These are phyloP conservation scores for Camponotus fellah DNA, from an alignment of 2,888 invertebrate species.

Conservation along the genomic window DNA sequence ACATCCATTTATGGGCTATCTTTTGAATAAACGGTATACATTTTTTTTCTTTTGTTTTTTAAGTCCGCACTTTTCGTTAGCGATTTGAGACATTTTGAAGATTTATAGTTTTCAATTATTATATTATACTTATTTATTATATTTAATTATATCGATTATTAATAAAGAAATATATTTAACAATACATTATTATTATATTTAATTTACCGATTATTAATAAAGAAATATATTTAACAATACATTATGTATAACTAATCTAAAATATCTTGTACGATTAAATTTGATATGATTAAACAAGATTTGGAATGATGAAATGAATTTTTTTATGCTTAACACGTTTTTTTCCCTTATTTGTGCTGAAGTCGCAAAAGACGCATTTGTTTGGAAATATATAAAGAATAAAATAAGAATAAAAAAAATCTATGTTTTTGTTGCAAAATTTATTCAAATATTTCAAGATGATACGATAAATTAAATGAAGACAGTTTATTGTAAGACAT, in stretches of 20 bases:
- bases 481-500: not conserved
- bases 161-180: conserved; percentile 27
- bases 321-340: not conserved
- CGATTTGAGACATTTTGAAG: conserved; percentile 9
- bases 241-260: not conserved
- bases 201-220: conserved; percentile 42
- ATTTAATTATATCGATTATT: conserved; percentile 46
- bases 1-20: conserved; percentile 28
- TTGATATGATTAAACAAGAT: not conserved
- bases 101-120: conserved; percentile 35
- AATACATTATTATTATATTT: too few species aligned
- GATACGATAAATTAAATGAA: not conserved
- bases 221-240: conserved; percentile 27
- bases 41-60: conserved; percentile 5
- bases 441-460: not conserved
- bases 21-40: conserved; percentile 24
- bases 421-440: not conserved
- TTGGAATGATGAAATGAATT: not conserved
- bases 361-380: not conserved
- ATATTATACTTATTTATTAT: too few species aligned
- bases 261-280: conserved; percentile 15
- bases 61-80: conserved; percentile 17
- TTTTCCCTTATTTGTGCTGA: not conserved
- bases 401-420: not conserved
- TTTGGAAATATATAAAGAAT: not conserved